Evolutionary conservation across 2,113 vertebrate genomes (phyloP), one percentile per base, ranked within the genome.

Genomic region (Okapia johnstoni): DNA sequence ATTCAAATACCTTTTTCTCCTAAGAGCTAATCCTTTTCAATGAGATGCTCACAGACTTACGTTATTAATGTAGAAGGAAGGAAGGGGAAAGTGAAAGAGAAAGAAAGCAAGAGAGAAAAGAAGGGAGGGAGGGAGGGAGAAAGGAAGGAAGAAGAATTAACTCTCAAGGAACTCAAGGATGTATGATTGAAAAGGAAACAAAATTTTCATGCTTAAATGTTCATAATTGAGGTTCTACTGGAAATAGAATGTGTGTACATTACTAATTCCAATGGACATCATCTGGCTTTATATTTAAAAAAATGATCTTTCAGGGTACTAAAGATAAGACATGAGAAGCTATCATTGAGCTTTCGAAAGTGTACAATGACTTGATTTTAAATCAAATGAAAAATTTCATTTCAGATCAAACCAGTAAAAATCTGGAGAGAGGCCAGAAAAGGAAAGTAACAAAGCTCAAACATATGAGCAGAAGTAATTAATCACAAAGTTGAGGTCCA

Each of bases 201-300:
- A 92, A 58, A 97, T 98, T 98, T 98, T 92, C 40, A 21, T 14
- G 4, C 54, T 98, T 98, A 95, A 95, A 52, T 96, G 85, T 97
- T 98, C 91, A 96, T 97, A 98, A 97, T 79, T 17, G 60, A 97
- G 40, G 19, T 98, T 96, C 76, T 96, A 79, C 21, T 33, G 21
- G 79, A 77, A 85, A 58, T 19, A 52, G 16, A 86, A 50, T 77
- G 89, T 97, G 21, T 92, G 8, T 23, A 95, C 10, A 83, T 14
- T 26, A 8, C 86, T 98, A 97, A 92, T 86, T 94, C 92, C 76
- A 92, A 73, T 63, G 85, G 46, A 33, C 97, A 97, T 30, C 85
- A 97, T 95, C 80, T 97, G 90, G 97, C 50, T 98, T 97, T 95
- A 9, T 5, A 88, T 97, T 98, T 98, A 97, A 98, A 98, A 98